Evolutionary conservation across 2,888 invertebrate species (phyloP).

Genomic region (Neoaliturus tenellus): DNA sequence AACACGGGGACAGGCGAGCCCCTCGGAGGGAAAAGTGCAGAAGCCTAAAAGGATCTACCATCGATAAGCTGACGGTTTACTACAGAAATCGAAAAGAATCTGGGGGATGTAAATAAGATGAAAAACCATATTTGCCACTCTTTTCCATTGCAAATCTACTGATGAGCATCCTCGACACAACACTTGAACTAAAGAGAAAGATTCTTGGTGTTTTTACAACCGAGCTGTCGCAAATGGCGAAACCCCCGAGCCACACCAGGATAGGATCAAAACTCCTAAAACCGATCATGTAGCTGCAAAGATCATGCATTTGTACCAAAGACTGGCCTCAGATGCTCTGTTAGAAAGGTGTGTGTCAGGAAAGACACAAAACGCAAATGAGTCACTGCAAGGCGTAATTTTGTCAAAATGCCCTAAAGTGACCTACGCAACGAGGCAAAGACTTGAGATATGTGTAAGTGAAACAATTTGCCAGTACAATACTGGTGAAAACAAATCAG

Average conservation of each 20-base stretch:
- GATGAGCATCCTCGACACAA: slow-evolving; percentile 6
- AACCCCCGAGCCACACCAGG: not conserved
- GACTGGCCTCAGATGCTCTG: not conserved
- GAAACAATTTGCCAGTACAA: slow-evolving; percentile 35
- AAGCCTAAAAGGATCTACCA: slow-evolving; percentile 37
- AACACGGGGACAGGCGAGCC: slow-evolving; percentile 19
- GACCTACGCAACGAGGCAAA: not conserved
- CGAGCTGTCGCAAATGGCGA: not conserved
- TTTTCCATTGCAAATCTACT: slow-evolving; percentile 29
- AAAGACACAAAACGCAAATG: slow-evolving; percentile 29
- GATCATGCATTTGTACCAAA: slow-evolving; percentile 35
- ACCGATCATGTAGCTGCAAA: slow-evolving; percentile 17
- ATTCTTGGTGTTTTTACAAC: slow-evolving; percentile 42
- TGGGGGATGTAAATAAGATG: slow-evolving; percentile 42
- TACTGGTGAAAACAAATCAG: not conserved
- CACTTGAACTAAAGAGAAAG: slow-evolving; percentile 5
- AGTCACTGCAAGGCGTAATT: not conserved
- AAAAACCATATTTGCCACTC: slow-evolving; percentile 41
- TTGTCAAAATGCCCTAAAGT: slow-evolving; percentile 41
- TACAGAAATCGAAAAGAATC: slow-evolving; percentile 55
- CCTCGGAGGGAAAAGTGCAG: slow-evolving; percentile 54
- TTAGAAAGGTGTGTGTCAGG: slow-evolving; percentile 24
- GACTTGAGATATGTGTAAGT: slow-evolving; percentile 5
- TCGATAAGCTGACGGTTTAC: slow-evolving; percentile 46
- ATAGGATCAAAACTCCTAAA: slow-evolving; percentile 25